Evolutionary conservation across 1,140 invertebrate species (phyloP).

Genomic region (Thaumetopoea pityocampa): DNA sequence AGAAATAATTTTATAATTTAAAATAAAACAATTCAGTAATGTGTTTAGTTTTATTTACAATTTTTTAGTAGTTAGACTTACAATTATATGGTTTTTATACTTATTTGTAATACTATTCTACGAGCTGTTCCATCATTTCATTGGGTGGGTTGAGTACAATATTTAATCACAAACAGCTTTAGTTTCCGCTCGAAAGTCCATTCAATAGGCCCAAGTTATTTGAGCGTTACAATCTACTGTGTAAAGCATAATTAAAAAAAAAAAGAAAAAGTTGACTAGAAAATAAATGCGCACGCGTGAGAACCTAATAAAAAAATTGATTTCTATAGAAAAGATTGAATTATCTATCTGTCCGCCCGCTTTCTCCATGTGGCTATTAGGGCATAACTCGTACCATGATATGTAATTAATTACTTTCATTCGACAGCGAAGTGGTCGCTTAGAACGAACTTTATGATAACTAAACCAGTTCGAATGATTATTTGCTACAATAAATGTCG

Average conservation of each 20-base stretch:
- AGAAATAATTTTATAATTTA: slow-evolving; percentile 56
- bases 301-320: too few species aligned
- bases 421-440: too few species aligned
- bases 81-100: slow-evolving; percentile 26
- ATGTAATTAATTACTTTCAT: too few species aligned
- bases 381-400: too few species aligned
- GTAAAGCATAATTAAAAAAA: slow-evolving; percentile 14
- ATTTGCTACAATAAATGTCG: too few species aligned
- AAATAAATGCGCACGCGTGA: too few species aligned
- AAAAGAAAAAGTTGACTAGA: slow-evolving; percentile 24
- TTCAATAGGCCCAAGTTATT: slow-evolving; percentile 1
- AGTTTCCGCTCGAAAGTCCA: slow-evolving; percentile 19
- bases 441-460: too few species aligned
- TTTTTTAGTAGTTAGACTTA: slow-evolving; percentile 34
- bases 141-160: slow-evolving; percentile 54
- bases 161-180: slow-evolving; percentile 49
- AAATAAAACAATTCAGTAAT: slow-evolving; percentile 48
- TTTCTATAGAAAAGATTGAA: too few species aligned
- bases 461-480: too few species aligned
- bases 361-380: too few species aligned
- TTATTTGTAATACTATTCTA: slow-evolving; percentile 19
- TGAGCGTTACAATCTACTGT: slow-evolving; percentile 15
- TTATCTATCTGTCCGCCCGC: too few species aligned
- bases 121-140: slow-evolving; percentile 34
- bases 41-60: slow-evolving; percentile 63